Base-by-base conservation (phyloP, 2,797 vertebrate genomes). In the Enteromius radiatus region DNA sequence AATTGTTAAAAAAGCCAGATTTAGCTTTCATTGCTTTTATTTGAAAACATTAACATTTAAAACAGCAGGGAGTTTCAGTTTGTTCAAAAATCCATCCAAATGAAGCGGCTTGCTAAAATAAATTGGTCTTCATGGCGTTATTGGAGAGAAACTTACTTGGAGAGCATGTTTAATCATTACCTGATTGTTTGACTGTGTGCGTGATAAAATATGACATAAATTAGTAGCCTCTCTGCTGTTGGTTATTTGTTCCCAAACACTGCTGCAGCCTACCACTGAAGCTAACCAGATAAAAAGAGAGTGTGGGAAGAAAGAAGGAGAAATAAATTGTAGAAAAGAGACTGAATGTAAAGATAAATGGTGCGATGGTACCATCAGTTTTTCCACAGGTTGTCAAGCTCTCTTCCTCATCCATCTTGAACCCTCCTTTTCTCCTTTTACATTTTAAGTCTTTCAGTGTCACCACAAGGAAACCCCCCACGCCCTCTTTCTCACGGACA, bases 231-330 rank as follows among this genome's bases (percentile, higher is more conserved):
- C 49, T 33, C 71, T 76, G 36, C 14, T 76, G 38, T 76, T 43
- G 74, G 52, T 41, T 19, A 26, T 14, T 76, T 56, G 15, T n/a
- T 63, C 75, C 56, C 26, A 43, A 63, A 76, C 33, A 28, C 54
- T 59, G 59, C 80, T 85, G 70, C 65, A 70, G 59, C 54, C 80
- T 67, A 61, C 84, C 65, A 71, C 86, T 87, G 71, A 84, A 76
- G 76, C 75, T 88, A 87, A 85, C 61, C 84, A 83, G 77, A 89
- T 80, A 78, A 69, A 73, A 77, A 52, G 59, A 81, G 59, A 61
- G 64, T 59, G 56, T 65, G 52, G 49, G 21, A 38, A 85, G 38
- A 47, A 67, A 71, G 61, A 31, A 38, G n/a, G 47, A 79, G 69
- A 80, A 84, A 88, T 87, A 85, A 88, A 86, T 56, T 21, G 38